Percentiles rank a stretch among this genome's conserved stretches.
Evolutionary conservation across 2,888 invertebrate species (phyloP).

Genomic region (Trachelus iudaicus): DNA sequence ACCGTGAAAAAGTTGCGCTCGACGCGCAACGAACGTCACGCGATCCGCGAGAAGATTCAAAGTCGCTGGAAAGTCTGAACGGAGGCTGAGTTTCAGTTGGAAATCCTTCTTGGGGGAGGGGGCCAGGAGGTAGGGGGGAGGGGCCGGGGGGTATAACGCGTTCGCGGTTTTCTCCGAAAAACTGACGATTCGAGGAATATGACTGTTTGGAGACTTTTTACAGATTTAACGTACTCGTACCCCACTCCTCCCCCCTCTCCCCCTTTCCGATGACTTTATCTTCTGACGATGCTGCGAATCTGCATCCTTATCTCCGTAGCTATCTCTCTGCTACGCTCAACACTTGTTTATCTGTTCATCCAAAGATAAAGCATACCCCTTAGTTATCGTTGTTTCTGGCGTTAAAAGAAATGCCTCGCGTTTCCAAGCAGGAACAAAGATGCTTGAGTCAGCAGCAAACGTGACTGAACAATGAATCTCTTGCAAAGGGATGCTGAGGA

Average conservation of each 20-base stretch:
- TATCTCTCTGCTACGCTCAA: not conserved
- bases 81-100: slow-evolving; percentile 15
- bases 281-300: not conserved
- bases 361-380: not conserved
- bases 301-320: not conserved
- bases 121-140: not conserved
- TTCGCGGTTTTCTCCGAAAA: slow-evolving; percentile 12
- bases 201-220: not conserved
- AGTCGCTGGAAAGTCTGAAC: not conserved
- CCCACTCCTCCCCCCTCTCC: too few species aligned
- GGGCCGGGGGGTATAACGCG: slow-evolving; percentile 17
- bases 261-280: not conserved
- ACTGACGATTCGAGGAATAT: not conserved
- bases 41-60: not conserved
- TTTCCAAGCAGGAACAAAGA: slow-evolving; percentile 35
- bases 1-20: not conserved
- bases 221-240: not conserved
- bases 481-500: slow-evolving; percentile 5
- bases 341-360: not conserved
- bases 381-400: not conserved
- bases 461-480: slow-evolving; percentile 57
- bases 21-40: not conserved
- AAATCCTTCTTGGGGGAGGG: not conserved
- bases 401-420: slow-evolving; percentile 21
- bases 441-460: slow-evolving; percentile 45